Evolutionary conservation across 2,797 vertebrate species (phyloP), one percentile per base, ranked within the genome.

Genomic region (Anomalospiza imberbis): DNA sequence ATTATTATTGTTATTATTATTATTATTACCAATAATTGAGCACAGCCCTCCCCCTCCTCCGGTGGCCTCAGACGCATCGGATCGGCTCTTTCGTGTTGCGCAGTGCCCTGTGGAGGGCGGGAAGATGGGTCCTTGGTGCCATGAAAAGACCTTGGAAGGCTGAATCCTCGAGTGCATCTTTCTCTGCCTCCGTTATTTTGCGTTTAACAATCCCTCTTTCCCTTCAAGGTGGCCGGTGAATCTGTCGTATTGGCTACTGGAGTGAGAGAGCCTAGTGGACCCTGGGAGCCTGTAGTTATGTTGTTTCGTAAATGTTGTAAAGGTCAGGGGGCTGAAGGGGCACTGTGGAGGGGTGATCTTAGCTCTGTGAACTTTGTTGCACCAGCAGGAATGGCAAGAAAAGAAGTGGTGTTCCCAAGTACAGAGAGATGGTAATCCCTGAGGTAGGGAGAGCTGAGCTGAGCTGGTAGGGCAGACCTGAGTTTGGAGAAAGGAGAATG

Each of bases 1-100:
- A 93, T 97, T 97, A 93, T 97, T 97, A 90, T 97, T 96, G 94
- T 98, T 97, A 14, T 94, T 96, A 32, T 97, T 97, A 32, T 96
- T 97, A 67, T 96, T 94, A 94, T 96, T 97, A 93, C 95, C 95
- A 89, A 82, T 97, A 96, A 96, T 97, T 97, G 97, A 97, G 83
- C 97, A 97, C 93, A 95, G 95, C 90, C 89, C 89, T 95, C 89
- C 89, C 89, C 85, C 94, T 91, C 94, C 94, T 92, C 95, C 44
- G 80, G 93, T 94, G 87, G 95, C 96, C 95, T 94, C 8, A 9
- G 92, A 83, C 31, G 8, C 95, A 92, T 96, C 74, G 17, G 80
- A 91, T 94, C 2, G 5, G 81, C 85, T 90, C 50, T 91, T 93
- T 81, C 1, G 0, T 92, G 86, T 94, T 91, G 88, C 4, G 29